Evolutionary conservation across 2,797 vertebrate genomes (phyloP), one percentile per base, ranked within the genome.

Genomic region (Apogon hyalosoma): DNA sequence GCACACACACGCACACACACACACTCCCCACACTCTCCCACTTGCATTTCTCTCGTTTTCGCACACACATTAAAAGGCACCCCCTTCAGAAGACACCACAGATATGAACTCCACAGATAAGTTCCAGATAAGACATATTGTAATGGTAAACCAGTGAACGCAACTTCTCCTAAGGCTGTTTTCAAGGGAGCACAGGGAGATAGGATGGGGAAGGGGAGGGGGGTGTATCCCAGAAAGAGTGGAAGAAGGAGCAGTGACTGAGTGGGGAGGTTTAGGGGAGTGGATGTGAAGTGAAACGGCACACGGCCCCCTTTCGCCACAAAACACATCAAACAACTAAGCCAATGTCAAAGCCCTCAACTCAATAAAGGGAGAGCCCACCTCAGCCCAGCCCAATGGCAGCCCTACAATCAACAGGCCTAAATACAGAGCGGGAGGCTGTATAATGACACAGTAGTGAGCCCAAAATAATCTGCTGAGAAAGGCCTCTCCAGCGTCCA

Each of bases 381-480:
- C 83, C 88, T 85, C 86, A 19, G 85, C 78, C 84, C 72, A 69
- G 80, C 88, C 88, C 88, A 74, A 54, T 49, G 65, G 48, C 71
- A 66, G 88, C 84, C 90, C 90, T 91, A 46, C 92, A 92, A 93
- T 92, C 90, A 88, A 24, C 80, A 62, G 80, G 73, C 68, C 91
- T 93, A 94, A 94, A 90, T 88, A 94, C 84, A 93, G 93, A 92
- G 86, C 75, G 36, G 51, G 50, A 48, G 76, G 82, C 84, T 46
- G 72, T 67, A 60, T 94, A 93, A 94, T 94, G 86, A 94, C 91
- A 94, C 87, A 86, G 88, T 80, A 73, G 72, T 42, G 73, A 82
- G 79, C 90, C 83, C 69, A 91, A 93, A 94, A 94, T 94, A 93
- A 89, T 90, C 87, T 88, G 84, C 90, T 81, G 88, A 92, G 86